Evolutionary conservation across 2,797 vertebrate genomes (phyloP).

Genomic region (Monodelphis domestica): DNA sequence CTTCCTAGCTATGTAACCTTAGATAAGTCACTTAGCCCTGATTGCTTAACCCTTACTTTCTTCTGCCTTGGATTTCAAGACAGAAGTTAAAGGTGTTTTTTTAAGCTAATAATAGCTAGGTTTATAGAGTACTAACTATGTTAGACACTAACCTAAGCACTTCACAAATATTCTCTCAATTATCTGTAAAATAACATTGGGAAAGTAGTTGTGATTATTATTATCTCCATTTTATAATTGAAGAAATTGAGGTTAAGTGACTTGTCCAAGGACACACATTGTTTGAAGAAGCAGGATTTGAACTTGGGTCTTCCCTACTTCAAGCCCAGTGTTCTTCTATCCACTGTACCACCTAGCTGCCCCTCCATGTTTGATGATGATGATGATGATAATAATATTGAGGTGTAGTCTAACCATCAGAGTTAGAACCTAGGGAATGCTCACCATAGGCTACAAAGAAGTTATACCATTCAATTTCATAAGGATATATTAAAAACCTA

Average conservation of each 20-base stretch:
- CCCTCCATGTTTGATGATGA: neutral
- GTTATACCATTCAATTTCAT: neutral
- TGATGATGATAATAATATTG: neutral
- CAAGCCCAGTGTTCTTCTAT: neutral
- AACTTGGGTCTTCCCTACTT: neutral
- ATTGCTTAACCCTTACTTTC: too few relatives aligned
- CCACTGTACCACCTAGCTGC: neutral
- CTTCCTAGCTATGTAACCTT: too few relatives aligned
- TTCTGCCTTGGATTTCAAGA: too few relatives aligned
- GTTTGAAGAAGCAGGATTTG: neutral
- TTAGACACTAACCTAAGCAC: neutral
- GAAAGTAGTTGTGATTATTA: neutral
- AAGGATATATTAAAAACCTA: too few relatives aligned
- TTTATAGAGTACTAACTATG: too few relatives aligned
- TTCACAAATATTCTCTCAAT: neutral
- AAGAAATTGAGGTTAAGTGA: neutral
- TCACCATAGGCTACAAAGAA: neutral
- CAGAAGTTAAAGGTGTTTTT: too few relatives aligned
- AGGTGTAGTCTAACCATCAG: neutral
- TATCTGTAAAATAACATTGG: neutral
- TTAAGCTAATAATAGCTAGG: too few relatives aligned
- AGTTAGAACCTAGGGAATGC: neutral
- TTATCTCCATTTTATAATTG: neutral
- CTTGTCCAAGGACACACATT: neutral
- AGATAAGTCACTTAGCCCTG: too few relatives aligned